phyloP scores from a whole-genome alignment of 2,888 invertebrate genomes.

The Encarsia formosa region DNA sequence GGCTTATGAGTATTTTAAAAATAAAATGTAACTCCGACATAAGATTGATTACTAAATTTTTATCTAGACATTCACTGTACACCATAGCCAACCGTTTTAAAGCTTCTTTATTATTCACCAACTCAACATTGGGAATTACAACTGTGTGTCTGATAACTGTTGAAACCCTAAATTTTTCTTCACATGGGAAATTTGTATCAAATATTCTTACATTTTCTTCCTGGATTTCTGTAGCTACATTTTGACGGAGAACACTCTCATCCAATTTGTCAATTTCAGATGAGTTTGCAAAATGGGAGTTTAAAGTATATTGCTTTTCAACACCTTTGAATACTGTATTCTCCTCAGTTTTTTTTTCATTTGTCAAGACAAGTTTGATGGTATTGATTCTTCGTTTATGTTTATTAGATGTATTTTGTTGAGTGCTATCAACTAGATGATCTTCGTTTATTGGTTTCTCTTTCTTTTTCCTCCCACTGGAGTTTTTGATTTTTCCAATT shows the following conservation, averaged over 20 bases:
- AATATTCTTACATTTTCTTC: not conserved
- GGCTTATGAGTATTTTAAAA: conserved; percentile 61
- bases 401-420: too few relatives aligned
- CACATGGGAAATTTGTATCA: conserved; percentile 13
- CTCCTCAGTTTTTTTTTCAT: conserved; percentile 31
- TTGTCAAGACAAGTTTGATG: conserved; percentile 32
- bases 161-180: conserved; percentile 15
- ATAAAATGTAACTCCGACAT: conserved; percentile 68
- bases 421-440: too few relatives aligned
- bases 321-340: conserved; percentile 36
- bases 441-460: too few relatives aligned
- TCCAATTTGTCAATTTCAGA: conserved; percentile 33
- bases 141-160: conserved; percentile 32
- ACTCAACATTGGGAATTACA: conserved; percentile 50
- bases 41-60: conserved; percentile 62
- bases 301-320: conserved; percentile 33
- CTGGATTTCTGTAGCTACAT: conserved; percentile 35
- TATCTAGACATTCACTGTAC: conserved; percentile 59
- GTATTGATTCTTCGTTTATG: too few relatives aligned
- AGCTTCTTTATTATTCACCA: conserved; percentile 54
- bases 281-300: conserved; percentile 39
- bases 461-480: conserved; percentile 29
- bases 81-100: conserved; percentile 58
- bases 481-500: conserved; percentile 24
- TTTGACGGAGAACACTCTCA: conserved; percentile 35